phyloP scores from a whole-genome alignment of 2,797 vertebrate genomes.

The Anguilla pacifica region DNA sequence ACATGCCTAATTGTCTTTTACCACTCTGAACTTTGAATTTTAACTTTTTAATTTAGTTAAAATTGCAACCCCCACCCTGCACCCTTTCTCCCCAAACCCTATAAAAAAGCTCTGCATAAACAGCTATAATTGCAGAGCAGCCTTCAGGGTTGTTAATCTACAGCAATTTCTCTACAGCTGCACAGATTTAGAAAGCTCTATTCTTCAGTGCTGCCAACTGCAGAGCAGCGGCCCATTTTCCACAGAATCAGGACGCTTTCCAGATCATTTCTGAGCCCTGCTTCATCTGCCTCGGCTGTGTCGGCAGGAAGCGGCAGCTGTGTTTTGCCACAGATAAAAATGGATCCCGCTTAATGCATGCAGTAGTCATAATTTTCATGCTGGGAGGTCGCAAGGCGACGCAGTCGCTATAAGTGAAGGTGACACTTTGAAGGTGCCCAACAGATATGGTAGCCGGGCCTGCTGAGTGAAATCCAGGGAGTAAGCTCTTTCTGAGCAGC shows the following conservation, averaged over 20 bases:
- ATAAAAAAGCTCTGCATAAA: slow-evolving; percentile 8
- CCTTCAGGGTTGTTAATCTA: slow-evolving; percentile 39
- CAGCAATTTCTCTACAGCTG: slow-evolving; percentile 51
- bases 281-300: neutral
- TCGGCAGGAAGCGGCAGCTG: neutral
- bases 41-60: neutral
- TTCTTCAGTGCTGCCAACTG: slow-evolving; percentile 42
- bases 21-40: neutral
- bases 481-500: neutral
- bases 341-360: neutral
- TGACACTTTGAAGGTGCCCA: neutral
- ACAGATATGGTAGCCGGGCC: neutral
- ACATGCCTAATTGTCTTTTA: slow-evolving; percentile 6
- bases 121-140: slow-evolving; percentile 38
- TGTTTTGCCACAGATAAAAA: slow-evolving; percentile 11
- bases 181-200: slow-evolving; percentile 37
- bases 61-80: neutral
- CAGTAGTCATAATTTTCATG: slow-evolving; percentile 7
- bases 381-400: neutral
- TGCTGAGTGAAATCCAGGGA: neutral
- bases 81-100: neutral
- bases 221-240: slow-evolving; percentile 26
- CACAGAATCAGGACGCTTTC: slow-evolving; percentile 36
- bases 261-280: slow-evolving; percentile 47
- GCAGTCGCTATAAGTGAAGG: neutral